Conservation (phyloP, 2,888 invertebrate species). For the Drosophila dives region DNA sequence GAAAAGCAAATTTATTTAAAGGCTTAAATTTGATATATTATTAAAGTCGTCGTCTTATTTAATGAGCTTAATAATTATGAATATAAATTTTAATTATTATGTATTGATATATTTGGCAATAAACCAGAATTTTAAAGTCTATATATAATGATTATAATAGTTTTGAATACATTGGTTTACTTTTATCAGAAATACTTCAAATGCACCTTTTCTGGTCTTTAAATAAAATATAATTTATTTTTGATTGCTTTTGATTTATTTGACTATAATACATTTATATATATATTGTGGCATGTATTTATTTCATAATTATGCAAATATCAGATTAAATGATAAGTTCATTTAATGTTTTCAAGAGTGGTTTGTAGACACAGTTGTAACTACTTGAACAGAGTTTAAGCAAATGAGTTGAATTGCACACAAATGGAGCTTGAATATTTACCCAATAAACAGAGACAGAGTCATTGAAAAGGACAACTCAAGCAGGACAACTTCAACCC, state of each 20-base stretch:
- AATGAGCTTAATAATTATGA: background rate
- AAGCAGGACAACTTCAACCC: constrained; percentile 16
- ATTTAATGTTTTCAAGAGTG: background rate
- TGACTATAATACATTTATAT: background rate
- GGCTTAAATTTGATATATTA: background rate
- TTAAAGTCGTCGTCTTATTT: background rate
- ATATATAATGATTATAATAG: background rate
- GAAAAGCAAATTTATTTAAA: background rate
- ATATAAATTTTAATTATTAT: background rate
- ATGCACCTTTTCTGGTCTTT: background rate
- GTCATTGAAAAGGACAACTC: background rate
- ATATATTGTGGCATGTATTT: background rate
- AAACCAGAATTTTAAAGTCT: background rate
- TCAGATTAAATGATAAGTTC: background rate
- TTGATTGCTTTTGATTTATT: too few relatives aligned
- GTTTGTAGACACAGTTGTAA: background rate
- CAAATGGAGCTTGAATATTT: constrained; percentile 18
- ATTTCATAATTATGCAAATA: background rate
- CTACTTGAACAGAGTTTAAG: background rate
- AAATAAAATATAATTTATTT: background rate
- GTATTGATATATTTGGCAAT: background rate
- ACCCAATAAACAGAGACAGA: background rate
- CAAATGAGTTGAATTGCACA: constrained; percentile 2
- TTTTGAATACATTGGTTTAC: background rate
- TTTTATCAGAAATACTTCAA: background rate